These are phyloP conservation scores for Lagorchestes hirsutus DNA, from an alignment of 2,797 vertebrate genomes.

Conservation along the genomic window DNA sequence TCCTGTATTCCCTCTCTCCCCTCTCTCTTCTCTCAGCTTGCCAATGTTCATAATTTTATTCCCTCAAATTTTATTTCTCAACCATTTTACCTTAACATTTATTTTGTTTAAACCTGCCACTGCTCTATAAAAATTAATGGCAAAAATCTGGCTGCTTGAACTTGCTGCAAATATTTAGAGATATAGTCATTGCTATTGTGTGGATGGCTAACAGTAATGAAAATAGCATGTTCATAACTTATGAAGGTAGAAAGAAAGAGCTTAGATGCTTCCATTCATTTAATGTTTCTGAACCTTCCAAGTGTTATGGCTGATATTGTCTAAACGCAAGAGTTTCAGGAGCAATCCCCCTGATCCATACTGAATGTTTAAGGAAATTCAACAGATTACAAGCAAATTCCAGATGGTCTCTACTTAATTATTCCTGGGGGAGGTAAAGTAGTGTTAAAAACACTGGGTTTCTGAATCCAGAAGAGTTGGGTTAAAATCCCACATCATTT, in stretches of 20 bases:
- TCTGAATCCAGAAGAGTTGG: not conserved
- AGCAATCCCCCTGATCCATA: not conserved
- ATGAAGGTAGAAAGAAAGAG: not conserved
- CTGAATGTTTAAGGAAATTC: not conserved
- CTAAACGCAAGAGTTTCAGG: not conserved
- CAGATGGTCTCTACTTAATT: not conserved
- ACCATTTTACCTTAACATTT: not conserved
- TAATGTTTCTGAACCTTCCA: not conserved
- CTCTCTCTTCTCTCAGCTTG: not conserved
- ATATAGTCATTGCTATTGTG: not conserved
- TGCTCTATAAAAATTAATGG: not conserved
- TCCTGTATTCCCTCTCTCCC: accelerated
- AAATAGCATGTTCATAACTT: not conserved
- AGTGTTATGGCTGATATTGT: not conserved
- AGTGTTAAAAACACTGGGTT: not conserved
- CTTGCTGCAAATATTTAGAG: not conserved
- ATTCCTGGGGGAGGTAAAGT: not conserved
- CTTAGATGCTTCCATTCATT: not conserved
- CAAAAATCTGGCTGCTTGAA: not conserved
- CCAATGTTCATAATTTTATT: not conserved
- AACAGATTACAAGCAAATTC: not conserved
- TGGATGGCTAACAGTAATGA: not conserved
- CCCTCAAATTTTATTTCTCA: not conserved
- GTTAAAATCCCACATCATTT: not conserved
- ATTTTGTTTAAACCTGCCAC: not conserved